These are phyloP conservation scores for Aspidoscelis tigris DNA, from an alignment of 2,113 vertebrate genomes.

Conservation along the genomic window DNA sequence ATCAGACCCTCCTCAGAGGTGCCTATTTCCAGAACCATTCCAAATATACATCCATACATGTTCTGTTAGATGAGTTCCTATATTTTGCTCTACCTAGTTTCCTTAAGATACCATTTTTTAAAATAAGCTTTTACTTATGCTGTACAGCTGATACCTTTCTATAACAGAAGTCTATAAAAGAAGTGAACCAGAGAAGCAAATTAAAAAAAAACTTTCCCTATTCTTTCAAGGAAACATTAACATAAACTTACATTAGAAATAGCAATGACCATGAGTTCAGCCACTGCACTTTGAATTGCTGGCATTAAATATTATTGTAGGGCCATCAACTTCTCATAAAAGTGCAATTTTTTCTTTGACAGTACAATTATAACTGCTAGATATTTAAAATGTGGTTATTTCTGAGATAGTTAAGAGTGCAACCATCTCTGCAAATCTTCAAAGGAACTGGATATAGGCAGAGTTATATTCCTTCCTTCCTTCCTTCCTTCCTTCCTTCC, in stretches of 20 bases:
- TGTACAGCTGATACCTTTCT: neutral
- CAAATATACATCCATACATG: neutral
- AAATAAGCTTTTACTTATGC: constrained; percentile 23
- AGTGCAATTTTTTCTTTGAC: constrained; percentile 2
- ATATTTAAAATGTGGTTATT: constrained; percentile 1
- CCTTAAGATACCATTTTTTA: constrained; percentile 2
- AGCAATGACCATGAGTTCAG: constrained; percentile 10
- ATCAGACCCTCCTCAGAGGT: too few relatives aligned
- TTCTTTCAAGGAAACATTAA: neutral
- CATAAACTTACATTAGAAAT: constrained; percentile 21
- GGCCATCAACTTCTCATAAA: constrained; percentile 24
- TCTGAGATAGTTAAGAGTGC: neutral
- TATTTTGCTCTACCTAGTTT: neutral
- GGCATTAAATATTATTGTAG: constrained; percentile 21
- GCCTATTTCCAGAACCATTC: neutral
- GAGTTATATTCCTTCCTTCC: too few relatives aligned
- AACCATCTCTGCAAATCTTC: neutral
- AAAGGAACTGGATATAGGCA: neutral
- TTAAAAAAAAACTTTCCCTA: constrained; percentile 11
- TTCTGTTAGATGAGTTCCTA: constrained; percentile 5
- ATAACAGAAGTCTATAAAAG: constrained; percentile 14
- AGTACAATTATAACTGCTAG: neutral
- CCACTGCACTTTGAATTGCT: constrained; percentile 11
- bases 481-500: too few relatives aligned
- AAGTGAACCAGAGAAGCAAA: constrained; percentile 7